phyloP scores from a whole-genome alignment of 2,797 vertebrate genomes.

The Sus cebifrons region DNA sequence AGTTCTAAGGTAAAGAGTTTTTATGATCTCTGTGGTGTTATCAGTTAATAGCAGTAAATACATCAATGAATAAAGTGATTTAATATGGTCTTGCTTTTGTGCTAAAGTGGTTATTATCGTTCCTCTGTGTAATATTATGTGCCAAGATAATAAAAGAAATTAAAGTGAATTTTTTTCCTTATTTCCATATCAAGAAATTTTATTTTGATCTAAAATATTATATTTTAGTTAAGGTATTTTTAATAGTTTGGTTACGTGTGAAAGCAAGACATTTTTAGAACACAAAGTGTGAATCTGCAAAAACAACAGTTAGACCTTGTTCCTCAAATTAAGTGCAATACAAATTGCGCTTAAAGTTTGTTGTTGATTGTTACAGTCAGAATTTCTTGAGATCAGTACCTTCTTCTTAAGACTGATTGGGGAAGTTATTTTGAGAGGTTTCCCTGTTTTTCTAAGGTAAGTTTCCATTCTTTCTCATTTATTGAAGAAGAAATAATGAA shows the following conservation, averaged over 20 bases:
- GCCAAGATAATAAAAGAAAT: background rate
- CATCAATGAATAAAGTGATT: background rate
- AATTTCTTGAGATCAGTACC: background rate
- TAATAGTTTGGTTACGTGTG: background rate
- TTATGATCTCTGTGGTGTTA: background rate
- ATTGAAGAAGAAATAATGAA: background rate
- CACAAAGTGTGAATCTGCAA: background rate
- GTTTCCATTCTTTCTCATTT: background rate
- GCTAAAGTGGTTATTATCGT: background rate
- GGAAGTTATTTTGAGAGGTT: background rate
- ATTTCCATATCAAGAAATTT: background rate
- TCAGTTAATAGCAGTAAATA: background rate
- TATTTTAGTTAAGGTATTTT: slow-evolving; percentile 1
- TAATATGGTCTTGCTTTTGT: background rate
- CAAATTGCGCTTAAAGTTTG: background rate
- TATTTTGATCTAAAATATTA: slow-evolving; percentile 15
- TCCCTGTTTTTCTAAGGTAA: background rate
- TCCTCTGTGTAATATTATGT: background rate
- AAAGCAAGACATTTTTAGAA: background rate
- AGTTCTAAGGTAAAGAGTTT: background rate
- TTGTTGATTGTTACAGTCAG: background rate
- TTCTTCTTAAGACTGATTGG: background rate
- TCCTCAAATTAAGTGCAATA: slow-evolving; percentile 14
- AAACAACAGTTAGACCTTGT: background rate
- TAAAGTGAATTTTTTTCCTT: background rate